A percentile compares a stretch with the other conserved stretches of the same genome.
Conservation (phyloP, 1,140 invertebrate species). For the Cataglyphis hispanica region DNA sequence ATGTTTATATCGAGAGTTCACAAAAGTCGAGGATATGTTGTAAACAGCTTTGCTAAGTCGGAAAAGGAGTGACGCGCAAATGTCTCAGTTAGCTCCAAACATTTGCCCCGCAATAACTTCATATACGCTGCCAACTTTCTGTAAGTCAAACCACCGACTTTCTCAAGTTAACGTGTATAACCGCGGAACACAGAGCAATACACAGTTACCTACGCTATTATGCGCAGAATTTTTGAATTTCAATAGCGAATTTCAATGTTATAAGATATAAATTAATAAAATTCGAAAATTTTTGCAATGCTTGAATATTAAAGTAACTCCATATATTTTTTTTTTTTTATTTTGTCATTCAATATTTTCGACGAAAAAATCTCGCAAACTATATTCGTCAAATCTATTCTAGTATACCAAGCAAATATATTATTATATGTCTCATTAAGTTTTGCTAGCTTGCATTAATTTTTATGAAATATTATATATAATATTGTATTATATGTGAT, state of each 20-base stretch:
- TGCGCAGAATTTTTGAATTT: too few species aligned
- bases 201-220: too few species aligned
- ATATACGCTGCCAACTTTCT: constrained; percentile 31
- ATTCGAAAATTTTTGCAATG: too few species aligned
- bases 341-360: neutral
- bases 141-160: constrained; percentile 24
- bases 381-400: neutral
- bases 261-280: too few species aligned
- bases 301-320: too few species aligned
- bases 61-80: constrained; percentile 3
- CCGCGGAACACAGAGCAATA: neutral
- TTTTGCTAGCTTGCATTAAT: too few species aligned
- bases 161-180: constrained; percentile 16
- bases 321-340: neutral
- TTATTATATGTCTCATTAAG: too few species aligned
- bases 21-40: neutral
- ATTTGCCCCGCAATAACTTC: constrained; percentile 37
- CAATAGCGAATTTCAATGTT: too few species aligned
- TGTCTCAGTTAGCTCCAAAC: constrained; percentile 44
- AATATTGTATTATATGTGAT: too few species aligned
- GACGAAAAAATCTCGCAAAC: neutral
- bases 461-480: too few species aligned
- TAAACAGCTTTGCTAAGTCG: constrained; percentile 27
- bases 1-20: neutral
- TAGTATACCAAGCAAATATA: neutral